Conservation (phyloP, 1,140 invertebrate species). For the Druon quercuslanigerum region DNA sequence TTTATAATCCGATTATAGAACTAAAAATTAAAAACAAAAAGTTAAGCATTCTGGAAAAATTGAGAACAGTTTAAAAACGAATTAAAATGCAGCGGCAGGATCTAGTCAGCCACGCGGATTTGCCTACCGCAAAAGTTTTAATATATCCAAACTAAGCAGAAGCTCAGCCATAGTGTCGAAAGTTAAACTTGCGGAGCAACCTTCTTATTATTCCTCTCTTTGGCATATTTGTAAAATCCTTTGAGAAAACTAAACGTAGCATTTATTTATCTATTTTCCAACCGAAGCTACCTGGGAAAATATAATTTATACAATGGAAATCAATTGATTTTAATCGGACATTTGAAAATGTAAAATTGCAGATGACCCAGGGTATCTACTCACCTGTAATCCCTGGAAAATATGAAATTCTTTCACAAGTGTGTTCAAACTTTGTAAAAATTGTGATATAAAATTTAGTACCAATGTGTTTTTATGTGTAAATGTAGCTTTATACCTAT, state of each 20-base stretch:
- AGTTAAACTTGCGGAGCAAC: constrained; percentile 24
- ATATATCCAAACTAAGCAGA: constrained; percentile 15
- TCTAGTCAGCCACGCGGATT: constrained; percentile 12
- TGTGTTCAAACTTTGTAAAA: no score
- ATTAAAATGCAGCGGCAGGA: constrained; percentile 21
- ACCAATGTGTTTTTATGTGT: no score
- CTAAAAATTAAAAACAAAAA: not conserved
- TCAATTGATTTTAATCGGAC: not conserved
- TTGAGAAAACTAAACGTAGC: constrained; percentile 5
- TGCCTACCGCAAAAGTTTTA: constrained; percentile 19
- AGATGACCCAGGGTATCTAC: no score
- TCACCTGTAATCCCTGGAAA: no score
- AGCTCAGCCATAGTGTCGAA: constrained; percentile 19
- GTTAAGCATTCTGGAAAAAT: not conserved
- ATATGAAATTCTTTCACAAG: no score
- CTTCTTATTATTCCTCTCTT: constrained; percentile 19
- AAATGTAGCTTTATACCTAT: no score
- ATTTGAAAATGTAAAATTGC: not conserved
- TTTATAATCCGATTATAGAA: not conserved
- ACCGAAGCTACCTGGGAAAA: not conserved
- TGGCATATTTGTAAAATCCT: constrained; percentile 18
- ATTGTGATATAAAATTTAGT: no score
- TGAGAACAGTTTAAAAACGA: not conserved
- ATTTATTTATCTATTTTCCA: constrained; percentile 1
- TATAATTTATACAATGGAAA: not conserved